Base-by-base conservation (phyloP, 1,140 invertebrate genomes). In the Charaxes varanes region DNA sequence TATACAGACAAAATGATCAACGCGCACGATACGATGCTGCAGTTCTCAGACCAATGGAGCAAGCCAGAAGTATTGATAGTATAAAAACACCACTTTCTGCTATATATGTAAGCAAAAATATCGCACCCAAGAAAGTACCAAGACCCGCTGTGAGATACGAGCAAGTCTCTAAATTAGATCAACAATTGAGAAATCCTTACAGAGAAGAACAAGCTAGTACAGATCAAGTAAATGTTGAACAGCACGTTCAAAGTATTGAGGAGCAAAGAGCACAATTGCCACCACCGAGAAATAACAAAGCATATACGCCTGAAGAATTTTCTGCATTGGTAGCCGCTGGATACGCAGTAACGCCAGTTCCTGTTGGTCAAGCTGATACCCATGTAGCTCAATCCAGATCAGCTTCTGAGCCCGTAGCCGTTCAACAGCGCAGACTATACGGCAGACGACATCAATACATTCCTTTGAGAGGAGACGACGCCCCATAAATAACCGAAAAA, bases 251-350 rank as follows among this genome's bases (percentile, higher is more conserved):
- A 33, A 67, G 15, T 17, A 44, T 69, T 11, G 69, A 78, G 6
- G 65, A 78, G 5, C 73, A 73, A 35, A 54, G 73, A 40, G 53
- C 72, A 3, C 73, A 68, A 22, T 51, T 86, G 15, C 84, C 84
- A 48, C 80, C 83, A 21, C 81, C 84, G 4, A 84, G 64, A 36
- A 84, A 85, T 31, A 84, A 83, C 33, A 84, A 81, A 53, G 81
- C 81, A 1, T 84, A 85, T 17, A 85, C 83, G 21, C 84, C 79
- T 46, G 83, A 85, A 36, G 84, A 86, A 35, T 86, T 86, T 30
- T 70, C 73, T 12, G 82, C 78, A 6, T 63, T 86, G 16, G 59
- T 86, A 21, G 82, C 73, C 6, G 84, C 84, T 26, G 83, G 84
- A 1, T 86, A 86, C 38, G 68, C 83, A 11, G 84, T 86, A 1